Percentiles rank a stretch among this genome's conserved stretches.
Conservation (phyloP, 2,113 vertebrate genomes). For the Oreochromis spilurus region DNA sequence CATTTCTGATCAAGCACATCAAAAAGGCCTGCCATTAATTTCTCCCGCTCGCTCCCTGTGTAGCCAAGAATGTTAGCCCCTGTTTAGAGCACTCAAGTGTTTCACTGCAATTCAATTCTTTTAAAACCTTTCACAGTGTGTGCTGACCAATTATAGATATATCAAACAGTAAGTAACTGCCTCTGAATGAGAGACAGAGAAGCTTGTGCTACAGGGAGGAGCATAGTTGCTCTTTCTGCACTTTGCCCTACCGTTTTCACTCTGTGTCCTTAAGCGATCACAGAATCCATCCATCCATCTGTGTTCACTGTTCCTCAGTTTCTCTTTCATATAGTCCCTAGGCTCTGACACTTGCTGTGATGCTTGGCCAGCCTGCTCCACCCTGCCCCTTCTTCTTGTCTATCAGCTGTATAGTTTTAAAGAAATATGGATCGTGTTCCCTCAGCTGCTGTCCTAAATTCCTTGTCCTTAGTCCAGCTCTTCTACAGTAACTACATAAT, state of each 20-base stretch:
- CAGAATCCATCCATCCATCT: conserved; percentile 36
- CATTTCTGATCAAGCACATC: conserved; percentile 80
- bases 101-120: conserved; percentile 76
- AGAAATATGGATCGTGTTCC: background rate
- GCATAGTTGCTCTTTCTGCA: conserved; percentile 12
- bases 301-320: background rate
- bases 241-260: conserved; percentile 18
- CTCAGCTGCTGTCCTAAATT: background rate
- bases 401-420: conserved; percentile 13
- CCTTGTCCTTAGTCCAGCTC: conserved; percentile 2
- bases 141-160: conserved; percentile 76
- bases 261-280: conserved; percentile 25
- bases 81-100: conserved; percentile 67
- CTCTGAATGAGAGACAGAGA: conserved; percentile 66
- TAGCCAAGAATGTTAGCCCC: conserved; percentile 61
- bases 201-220: conserved; percentile 38
- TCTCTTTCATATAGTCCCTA: background rate
- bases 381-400: conserved; percentile 20
- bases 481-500: background rate
- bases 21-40: conserved; percentile 73
- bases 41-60: conserved; percentile 44
- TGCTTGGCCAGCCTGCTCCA: conserved; percentile 67
- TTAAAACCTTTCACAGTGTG: conserved; percentile 71
- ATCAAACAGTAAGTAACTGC: conserved; percentile 75
- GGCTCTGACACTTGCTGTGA: conserved; percentile 73